These are phyloP conservation scores for Acropternis orthonyx DNA, from an alignment of 2,797 vertebrate genomes.

Conservation along the genomic window DNA sequence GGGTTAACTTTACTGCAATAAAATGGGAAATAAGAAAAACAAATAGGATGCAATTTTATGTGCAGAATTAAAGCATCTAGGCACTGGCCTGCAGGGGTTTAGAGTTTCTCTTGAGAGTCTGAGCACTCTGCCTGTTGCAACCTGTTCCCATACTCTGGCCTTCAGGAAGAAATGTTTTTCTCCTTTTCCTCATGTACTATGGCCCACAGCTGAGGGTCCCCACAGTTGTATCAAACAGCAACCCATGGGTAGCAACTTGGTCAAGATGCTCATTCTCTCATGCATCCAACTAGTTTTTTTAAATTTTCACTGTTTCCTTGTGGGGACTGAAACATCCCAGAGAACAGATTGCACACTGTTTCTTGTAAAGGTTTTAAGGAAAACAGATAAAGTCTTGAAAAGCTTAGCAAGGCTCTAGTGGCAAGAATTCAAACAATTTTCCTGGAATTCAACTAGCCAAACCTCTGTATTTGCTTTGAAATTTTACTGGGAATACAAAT, in stretches of 20 bases:
- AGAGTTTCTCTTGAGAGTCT: not conserved
- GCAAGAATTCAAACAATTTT: not conserved
- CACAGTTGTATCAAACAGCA: not conserved
- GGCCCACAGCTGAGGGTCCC: not conserved
- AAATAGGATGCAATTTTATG: not conserved
- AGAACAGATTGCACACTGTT: not conserved
- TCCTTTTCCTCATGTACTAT: accelerated
- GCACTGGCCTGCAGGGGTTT: not conserved
- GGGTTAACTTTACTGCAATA: not conserved
- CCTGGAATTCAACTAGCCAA: not conserved
- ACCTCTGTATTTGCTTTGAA: not conserved
- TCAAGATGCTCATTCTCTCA: not conserved
- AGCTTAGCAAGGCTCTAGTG: not conserved
- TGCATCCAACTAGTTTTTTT: not conserved
- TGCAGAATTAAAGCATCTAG: not conserved
- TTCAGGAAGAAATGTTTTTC: not conserved
- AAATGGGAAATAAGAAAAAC: conserved; percentile 2
- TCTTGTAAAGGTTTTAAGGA: not conserved
- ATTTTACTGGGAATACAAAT: not conserved
- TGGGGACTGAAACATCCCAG: not conserved
- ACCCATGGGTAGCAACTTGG: not conserved
- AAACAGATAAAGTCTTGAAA: not conserved
- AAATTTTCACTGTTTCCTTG: not conserved
- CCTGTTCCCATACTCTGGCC: not conserved
- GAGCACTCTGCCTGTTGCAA: not conserved